These are phyloP conservation scores for Dicycla oo DNA, from an alignment of 2,888 invertebrate genomes.

Conservation along the genomic window DNA sequence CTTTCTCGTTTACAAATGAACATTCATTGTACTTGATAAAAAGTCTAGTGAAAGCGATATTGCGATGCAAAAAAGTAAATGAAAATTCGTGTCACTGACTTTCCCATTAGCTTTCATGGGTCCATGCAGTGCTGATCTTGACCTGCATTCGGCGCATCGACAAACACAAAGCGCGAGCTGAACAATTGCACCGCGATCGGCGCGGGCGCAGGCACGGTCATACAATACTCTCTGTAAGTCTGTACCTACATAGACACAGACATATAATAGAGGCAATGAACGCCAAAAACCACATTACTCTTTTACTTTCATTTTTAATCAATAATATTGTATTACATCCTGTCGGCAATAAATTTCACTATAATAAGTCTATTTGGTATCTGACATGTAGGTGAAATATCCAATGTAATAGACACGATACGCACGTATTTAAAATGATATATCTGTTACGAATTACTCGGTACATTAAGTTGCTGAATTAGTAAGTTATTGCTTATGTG, in stretches of 20 bases:
- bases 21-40: slow-evolving; percentile 85
- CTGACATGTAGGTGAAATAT: slow-evolving; percentile 59
- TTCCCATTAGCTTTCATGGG: slow-evolving; percentile 83
- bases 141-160: slow-evolving; percentile 75
- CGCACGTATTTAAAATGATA: slow-evolving; percentile 64
- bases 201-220: slow-evolving; percentile 33
- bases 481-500: slow-evolving; percentile 67
- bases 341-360: slow-evolving; percentile 56
- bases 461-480: slow-evolving; percentile 59
- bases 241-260: slow-evolving; percentile 14
- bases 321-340: slow-evolving; percentile 57
- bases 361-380: slow-evolving; percentile 54
- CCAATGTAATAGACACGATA: slow-evolving; percentile 34
- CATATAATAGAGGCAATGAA: slow-evolving; percentile 30
- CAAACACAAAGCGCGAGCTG: slow-evolving; percentile 55
- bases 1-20: slow-evolving; percentile 87
- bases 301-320: slow-evolving; percentile 63
- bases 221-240: slow-evolving; percentile 42
- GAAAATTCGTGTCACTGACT: slow-evolving; percentile 89
- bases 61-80: slow-evolving; percentile 86
- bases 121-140: slow-evolving; percentile 77
- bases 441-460: slow-evolving; percentile 46
- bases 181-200: slow-evolving; percentile 48
- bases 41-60: slow-evolving; percentile 89
- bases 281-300: slow-evolving; percentile 44